Evolutionary conservation across 2,888 invertebrate genomes (phyloP).

Genomic region (Eristalis pertinax): DNA sequence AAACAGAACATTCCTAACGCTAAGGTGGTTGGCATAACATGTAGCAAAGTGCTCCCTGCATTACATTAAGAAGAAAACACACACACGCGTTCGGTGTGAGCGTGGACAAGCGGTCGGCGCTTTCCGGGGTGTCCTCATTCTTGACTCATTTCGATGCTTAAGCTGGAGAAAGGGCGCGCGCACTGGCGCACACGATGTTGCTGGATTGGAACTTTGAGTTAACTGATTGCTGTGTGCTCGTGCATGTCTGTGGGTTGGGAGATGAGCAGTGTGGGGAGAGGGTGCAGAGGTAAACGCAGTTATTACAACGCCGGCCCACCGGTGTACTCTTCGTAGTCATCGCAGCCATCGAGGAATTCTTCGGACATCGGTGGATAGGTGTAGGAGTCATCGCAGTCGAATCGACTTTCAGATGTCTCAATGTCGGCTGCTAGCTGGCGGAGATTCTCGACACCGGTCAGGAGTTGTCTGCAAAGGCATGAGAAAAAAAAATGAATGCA

Average conservation of each 20-base stretch:
- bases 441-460: slow-evolving; percentile 86
- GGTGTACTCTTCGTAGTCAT: slow-evolving; percentile 77
- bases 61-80: not conserved
- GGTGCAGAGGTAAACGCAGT: slow-evolving; percentile 28
- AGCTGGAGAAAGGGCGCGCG: slow-evolving; percentile 11
- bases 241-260: slow-evolving; percentile 18
- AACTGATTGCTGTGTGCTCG: not conserved
- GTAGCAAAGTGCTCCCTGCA: not conserved
- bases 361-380: slow-evolving; percentile 67
- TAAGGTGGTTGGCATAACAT: slow-evolving; percentile 1
- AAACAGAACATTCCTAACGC: slow-evolving; percentile 34
- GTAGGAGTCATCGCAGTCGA: slow-evolving; percentile 73
- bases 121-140: no score
- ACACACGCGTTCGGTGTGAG: not conserved
- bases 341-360: slow-evolving; percentile 75
- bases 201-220: not conserved
- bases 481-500: slow-evolving; percentile 40
- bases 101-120: not conserved
- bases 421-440: slow-evolving; percentile 85
- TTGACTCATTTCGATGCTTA: not conserved
- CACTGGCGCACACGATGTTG: not conserved
- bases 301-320: slow-evolving; percentile 77
- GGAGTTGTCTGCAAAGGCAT: slow-evolving; percentile 83
- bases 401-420: slow-evolving; percentile 83
- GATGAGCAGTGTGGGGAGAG: not conserved